phyloP scores from a whole-genome alignment of 1,140 invertebrate species.

The Antheraea mylitta region DNA sequence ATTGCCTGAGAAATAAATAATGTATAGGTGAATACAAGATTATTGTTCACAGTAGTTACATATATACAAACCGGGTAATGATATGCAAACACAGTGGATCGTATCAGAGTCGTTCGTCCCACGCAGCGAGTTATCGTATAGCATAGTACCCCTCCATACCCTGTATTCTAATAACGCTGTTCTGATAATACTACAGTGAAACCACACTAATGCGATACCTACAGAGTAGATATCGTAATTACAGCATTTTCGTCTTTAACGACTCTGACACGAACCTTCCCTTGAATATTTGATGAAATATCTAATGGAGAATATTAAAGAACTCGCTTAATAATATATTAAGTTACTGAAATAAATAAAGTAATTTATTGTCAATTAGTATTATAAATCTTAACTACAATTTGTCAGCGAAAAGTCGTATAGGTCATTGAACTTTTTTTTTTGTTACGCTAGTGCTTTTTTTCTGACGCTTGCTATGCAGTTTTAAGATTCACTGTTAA shows the following conservation, averaged over 20 bases:
- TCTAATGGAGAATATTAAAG: not conserved
- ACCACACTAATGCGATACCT: constrained; percentile 14
- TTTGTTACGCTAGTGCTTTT: too few species aligned
- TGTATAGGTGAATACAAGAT: too few species aligned
- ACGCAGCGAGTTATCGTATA: constrained; percentile 57
- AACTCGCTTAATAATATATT: not conserved
- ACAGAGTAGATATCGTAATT: constrained; percentile 4
- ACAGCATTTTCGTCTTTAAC: constrained; percentile 2
- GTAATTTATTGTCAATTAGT: not conserved
- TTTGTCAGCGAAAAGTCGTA: too few species aligned
- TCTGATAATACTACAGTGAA: constrained; percentile 42
- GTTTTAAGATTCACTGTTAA: too few species aligned
- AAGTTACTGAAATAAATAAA: not conserved
- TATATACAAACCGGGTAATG: not conserved
- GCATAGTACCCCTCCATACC: constrained; percentile 23
- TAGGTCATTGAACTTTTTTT: too few species aligned
- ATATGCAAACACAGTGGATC: not conserved
- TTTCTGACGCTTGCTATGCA: too few species aligned
- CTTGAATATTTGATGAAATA: not conserved
- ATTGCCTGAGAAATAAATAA: not conserved
- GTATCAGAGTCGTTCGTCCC: constrained; percentile 34
- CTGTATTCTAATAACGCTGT: constrained; percentile 65
- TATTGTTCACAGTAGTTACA: too few species aligned
- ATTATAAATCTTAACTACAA: too few species aligned
- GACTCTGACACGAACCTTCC: not conserved